Evolutionary conservation across 2,797 vertebrate genomes (phyloP).

Genomic region (Urocyon cinereoargenteus): DNA sequence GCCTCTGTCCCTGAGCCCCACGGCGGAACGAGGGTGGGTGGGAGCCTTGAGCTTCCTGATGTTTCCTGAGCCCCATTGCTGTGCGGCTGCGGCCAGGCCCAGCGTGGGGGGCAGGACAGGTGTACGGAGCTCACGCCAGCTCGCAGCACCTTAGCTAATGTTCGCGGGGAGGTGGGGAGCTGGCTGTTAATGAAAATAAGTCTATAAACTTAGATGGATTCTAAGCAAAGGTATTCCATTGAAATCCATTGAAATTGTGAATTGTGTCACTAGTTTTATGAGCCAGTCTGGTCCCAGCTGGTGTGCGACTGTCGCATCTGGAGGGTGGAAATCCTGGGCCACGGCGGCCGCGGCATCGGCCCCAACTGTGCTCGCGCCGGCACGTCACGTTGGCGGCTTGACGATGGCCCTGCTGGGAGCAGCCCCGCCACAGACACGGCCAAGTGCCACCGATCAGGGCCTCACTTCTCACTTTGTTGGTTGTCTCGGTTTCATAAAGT

Average conservation of each 20-base stretch:
- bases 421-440: fast-evolving
- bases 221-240: fast-evolving
- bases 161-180: not conserved
- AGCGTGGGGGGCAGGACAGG: fast-evolving
- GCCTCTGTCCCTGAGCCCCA: not conserved
- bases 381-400: not conserved
- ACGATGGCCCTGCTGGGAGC: fast-evolving
- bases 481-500: fast-evolving
- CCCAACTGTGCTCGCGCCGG: fast-evolving
- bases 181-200: fast-evolving
- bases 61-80: not conserved
- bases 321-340: fast-evolving
- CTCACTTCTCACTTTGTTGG: fast-evolving
- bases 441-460: fast-evolving
- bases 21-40: fast-evolving
- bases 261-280: fast-evolving
- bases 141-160: fast-evolving
- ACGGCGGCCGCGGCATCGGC: fast-evolving
- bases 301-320: fast-evolving
- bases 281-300: fast-evolving
- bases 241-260: fast-evolving
- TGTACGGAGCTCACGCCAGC: too few species aligned
- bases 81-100: fast-evolving
- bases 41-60: fast-evolving
- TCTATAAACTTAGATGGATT: fast-evolving